Base-by-base conservation (phyloP, 2,113 vertebrate species). In the Myiozetetes cayanensis region DNA sequence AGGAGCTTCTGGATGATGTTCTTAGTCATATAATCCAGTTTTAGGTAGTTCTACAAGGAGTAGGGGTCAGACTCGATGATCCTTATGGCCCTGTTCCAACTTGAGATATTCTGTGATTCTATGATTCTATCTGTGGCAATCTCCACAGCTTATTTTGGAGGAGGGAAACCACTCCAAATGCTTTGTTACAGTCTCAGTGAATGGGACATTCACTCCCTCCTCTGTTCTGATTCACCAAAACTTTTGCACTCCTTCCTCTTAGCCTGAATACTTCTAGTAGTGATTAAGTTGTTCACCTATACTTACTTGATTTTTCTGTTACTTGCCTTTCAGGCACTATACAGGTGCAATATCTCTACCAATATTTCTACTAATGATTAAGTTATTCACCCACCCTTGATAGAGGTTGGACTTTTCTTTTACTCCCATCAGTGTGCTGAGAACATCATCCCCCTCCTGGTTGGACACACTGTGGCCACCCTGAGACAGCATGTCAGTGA, bases 401-500 rank as follows among this genome's bases (percentile, higher is more conserved):
- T 7, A 19, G 52, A 31, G 31, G 28, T 31, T 31, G 20, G 19
- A 33, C 12, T 55, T 33, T 55, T 55, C 53, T 55, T 11, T 55
- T 55, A 33, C 53, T 12, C 31, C 18, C 30, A 55, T 31, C 53
- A 55, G 3, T 55, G 53, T 43, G 22, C 25, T 50, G 77, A 67
- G 37, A 81, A 66, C 28, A 44, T 7, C 13, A 37, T 53, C 41
- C 22, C 14, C 5, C 18, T 31, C 56, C 14, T 71, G 30, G 30
- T 14, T n/a, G n/a, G 30, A 53, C 14, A 22, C 3, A 12, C 41
- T 6, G 13, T 33, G 44, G 33, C 37, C 28, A 7, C 62, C 7
- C 18, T 2, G 0, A 18, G 21, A 13, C 27, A 1, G 1, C 4
- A 1, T 6, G n/a, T 35, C 18, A 53, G 21, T 11, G 27, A 33